A percentile compares a stretch with the other conserved stretches of the same genome.
Conservation (phyloP, 2,113 vertebrate species). For the Protobothrops mucrosquamatus region DNA sequence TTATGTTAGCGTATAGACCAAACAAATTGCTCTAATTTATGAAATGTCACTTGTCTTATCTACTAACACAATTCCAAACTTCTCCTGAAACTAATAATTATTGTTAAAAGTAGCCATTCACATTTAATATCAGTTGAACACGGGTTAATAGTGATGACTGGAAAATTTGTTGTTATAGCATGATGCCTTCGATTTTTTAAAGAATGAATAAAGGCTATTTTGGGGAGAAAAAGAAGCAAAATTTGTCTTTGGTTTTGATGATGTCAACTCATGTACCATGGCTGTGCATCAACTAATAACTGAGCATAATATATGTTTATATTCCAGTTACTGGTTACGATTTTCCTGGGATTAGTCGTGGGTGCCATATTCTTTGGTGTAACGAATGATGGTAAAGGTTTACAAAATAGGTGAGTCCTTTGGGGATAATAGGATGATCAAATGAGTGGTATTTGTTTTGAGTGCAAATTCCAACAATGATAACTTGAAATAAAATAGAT, state of each 20-base stretch:
- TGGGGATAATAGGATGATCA: neutral
- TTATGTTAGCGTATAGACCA: neutral
- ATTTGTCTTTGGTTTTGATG: neutral
- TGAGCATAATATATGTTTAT: neutral
- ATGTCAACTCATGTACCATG: neutral
- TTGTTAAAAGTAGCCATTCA: neutral
- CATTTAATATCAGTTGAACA: neutral
- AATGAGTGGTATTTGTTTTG: neutral
- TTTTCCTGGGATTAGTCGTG: constrained; percentile 79
- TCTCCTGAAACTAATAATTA: neutral
- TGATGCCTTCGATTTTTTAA: neutral
- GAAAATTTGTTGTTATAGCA: neutral
- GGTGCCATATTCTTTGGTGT: constrained; percentile 85
- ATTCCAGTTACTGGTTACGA: constrained; percentile 73
- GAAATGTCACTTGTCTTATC: neutral
- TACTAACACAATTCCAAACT: neutral
- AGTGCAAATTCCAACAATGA: neutral
- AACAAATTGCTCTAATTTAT: neutral
- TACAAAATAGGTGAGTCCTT: constrained; percentile 86
- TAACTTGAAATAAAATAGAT: neutral
- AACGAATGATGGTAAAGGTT: constrained; percentile 65
- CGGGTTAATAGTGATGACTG: neutral
- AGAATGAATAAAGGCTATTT: neutral
- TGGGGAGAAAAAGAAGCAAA: neutral
- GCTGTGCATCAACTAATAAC: neutral